Evolutionary conservation across 2,113 vertebrate species (phyloP).

Genomic region (Mus musculus): GRCm39 chr17:69595001-69595500

Average conservation of each 20-base stretch:
- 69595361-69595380: constrained; percentile 57
- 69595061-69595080: constrained; percentile 71
- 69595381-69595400: constrained; percentile 61
- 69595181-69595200: constrained; percentile 62
- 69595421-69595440: constrained; percentile 79
- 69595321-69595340: constrained; percentile 28
- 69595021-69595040: constrained; percentile 57
- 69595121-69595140: background rate
- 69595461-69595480: constrained; percentile 71
- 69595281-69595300: background rate
- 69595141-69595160: constrained; percentile 51
- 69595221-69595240: constrained; percentile 13
- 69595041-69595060: constrained; percentile 65
- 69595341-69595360: constrained; percentile 79
- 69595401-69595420: constrained; percentile 73
- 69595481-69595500: constrained; percentile 74
- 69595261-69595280: constrained; percentile 73
- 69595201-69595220: constrained; percentile 35
- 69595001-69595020: constrained; percentile 60
- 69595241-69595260: constrained; percentile 38
- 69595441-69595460: constrained; percentile 51
- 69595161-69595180: constrained; percentile 39
- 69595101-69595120: constrained; percentile 54
- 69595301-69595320: constrained; percentile 73
- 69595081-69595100: constrained; percentile 73